Evolutionary conservation across 2,888 invertebrate species (phyloP).

Genomic region (Tetragonisca angustula): DNA sequence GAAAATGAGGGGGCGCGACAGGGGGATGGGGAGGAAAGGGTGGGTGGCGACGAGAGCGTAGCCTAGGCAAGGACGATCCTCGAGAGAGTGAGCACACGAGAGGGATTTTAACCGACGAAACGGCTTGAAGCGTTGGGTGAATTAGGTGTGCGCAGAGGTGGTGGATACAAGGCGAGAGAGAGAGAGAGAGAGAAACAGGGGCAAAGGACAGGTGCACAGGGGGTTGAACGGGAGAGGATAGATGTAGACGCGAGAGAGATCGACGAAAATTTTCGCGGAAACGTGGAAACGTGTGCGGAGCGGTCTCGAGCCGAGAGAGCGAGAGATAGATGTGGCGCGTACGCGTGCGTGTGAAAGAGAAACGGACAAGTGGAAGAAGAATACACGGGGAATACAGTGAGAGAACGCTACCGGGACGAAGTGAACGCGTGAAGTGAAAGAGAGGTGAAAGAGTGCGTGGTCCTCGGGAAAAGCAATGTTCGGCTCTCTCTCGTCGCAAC

Average conservation of each 20-base stretch:
- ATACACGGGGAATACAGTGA: background rate
- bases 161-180: background rate
- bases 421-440: background rate
- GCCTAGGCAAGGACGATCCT: slow-evolving; percentile 54
- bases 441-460: slow-evolving; percentile 35
- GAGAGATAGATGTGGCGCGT: background rate
- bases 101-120: slow-evolving; percentile 32
- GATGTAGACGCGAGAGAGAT: slow-evolving; percentile 18
- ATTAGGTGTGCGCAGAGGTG: background rate
- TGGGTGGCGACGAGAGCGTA: slow-evolving; percentile 11
- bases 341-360: slow-evolving; percentile 2
- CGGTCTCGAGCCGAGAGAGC: slow-evolving; percentile 5
- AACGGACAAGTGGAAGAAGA: background rate
- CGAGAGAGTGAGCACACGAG: slow-evolving; percentile 36
- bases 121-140: slow-evolving; percentile 16
- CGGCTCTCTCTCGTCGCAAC: slow-evolving; percentile 74
- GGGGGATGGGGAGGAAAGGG: background rate
- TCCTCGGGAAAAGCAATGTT: slow-evolving; percentile 41
- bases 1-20: background rate
- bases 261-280: slow-evolving; percentile 25
- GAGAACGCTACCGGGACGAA: background rate
- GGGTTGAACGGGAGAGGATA: slow-evolving; percentile 24
- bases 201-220: slow-evolving; percentile 2
- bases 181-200: background rate
- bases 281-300: background rate